Evolutionary conservation across 2,113 vertebrate genomes (phyloP).

Genomic region (Glaucomys volans): DNA sequence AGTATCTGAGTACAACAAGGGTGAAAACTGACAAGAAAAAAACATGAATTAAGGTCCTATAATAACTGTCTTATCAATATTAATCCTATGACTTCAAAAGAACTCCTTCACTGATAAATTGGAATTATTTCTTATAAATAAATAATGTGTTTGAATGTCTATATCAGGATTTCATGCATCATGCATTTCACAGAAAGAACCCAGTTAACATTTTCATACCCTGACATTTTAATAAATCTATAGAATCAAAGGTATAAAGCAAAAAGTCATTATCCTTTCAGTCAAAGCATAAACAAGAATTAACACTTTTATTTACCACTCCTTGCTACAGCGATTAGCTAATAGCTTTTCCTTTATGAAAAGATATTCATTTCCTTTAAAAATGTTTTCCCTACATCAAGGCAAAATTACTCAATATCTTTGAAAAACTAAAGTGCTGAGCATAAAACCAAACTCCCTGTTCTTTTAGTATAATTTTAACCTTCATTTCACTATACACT

Average conservation of each 20-base stretch:
- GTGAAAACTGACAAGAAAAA: background rate
- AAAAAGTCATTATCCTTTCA: constrained; percentile 50
- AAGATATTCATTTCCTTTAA: constrained; percentile 64
- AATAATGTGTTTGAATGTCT: constrained; percentile 1
- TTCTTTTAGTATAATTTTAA: constrained; percentile 55
- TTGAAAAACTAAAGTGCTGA: constrained; percentile 31
- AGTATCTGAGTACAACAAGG: background rate
- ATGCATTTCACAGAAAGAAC: constrained; percentile 61
- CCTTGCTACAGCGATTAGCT: constrained; percentile 48
- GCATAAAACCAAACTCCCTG: constrained; percentile 34
- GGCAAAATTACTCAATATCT: constrained; percentile 35
- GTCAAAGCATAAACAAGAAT: constrained; percentile 41
- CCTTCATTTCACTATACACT: constrained; percentile 1
- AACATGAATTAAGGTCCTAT: constrained; percentile 18
- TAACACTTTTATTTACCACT: constrained; percentile 58
- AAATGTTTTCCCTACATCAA: constrained; percentile 60
- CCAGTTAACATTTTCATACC: constrained; percentile 55
- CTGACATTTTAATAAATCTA: constrained; percentile 67
- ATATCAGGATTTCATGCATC: constrained; percentile 60
- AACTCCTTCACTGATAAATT: constrained; percentile 25
- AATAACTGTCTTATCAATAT: constrained; percentile 32
- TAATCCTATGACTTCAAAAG: constrained; percentile 54
- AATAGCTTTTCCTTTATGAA: constrained; percentile 56
- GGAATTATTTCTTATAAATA: constrained; percentile 58
- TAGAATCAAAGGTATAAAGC: constrained; percentile 45